A percentile compares a stretch with the other conserved stretches of the same genome.
Conservation (phyloP, 2,113 vertebrate genomes). For the Melospiza georgiana region DNA sequence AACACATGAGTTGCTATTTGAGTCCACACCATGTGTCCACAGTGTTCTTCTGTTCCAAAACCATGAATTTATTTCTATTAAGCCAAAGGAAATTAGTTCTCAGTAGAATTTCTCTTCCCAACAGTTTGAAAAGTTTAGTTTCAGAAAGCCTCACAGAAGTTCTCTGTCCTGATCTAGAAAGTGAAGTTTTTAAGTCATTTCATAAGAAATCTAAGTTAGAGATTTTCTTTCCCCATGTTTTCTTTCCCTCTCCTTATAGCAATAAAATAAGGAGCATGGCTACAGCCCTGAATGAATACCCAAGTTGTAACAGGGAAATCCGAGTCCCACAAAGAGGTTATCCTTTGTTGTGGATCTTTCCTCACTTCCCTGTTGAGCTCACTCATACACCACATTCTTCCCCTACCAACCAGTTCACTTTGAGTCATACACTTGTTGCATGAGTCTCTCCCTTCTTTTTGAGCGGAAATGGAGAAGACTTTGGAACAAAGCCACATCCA, state of each 20-base stretch:
- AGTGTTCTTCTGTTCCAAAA: neutral
- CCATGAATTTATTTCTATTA: neutral
- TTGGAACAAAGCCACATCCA: neutral
- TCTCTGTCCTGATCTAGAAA: neutral
- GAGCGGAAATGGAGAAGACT: neutral
- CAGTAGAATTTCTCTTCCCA: neutral
- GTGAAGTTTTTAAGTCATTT: neutral
- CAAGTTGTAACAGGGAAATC: neutral
- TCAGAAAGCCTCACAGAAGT: neutral
- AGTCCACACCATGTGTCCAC: fast-evolving
- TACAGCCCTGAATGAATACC: neutral
- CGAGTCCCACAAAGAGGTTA: neutral
- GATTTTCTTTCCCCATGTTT: neutral
- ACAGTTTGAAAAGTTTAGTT: neutral
- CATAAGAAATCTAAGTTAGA: neutral
- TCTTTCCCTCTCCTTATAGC: neutral
- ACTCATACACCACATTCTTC: fast-evolving
- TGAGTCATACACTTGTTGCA: neutral
- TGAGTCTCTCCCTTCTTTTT: neutral
- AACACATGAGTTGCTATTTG: fast-evolving
- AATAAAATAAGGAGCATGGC: neutral
- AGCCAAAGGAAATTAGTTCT: neutral
- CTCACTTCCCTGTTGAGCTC: neutral
- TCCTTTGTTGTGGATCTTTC: neutral
- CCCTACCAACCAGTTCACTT: neutral